Conservation (phyloP, 2,888 invertebrate genomes). For the Anodontia alba region DNA sequence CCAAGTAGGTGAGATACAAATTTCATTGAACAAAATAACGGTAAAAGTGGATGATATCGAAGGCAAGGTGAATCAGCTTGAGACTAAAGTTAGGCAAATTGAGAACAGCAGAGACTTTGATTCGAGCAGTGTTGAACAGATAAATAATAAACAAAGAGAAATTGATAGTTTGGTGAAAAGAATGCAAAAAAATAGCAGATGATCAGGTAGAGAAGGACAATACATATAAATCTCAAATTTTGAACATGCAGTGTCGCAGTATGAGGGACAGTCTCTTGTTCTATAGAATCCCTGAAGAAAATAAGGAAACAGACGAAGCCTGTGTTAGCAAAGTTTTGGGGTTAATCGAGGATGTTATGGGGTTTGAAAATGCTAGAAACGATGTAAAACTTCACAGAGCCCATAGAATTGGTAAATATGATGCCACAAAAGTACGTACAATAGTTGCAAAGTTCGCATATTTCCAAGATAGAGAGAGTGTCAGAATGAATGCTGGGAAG, state of each 20-base stretch:
- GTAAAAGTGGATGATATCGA: background rate
- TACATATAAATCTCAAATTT: background rate
- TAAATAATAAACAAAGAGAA: slow-evolving; percentile 19
- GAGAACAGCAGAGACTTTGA: slow-evolving; percentile 12
- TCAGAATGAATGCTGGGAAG: background rate
- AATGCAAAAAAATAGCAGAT: background rate
- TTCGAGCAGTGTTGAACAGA: background rate
- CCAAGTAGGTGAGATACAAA: slow-evolving; percentile 9
- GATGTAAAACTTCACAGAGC: background rate
- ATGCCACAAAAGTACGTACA: background rate
- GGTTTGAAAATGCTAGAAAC: background rate
- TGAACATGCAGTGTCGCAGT: slow-evolving; percentile 3
- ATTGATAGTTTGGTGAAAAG: background rate
- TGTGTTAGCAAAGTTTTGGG: background rate
- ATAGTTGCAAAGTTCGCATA: background rate
- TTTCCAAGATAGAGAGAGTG: background rate
- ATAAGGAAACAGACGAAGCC: background rate
- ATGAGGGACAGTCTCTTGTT: slow-evolving; percentile 21
- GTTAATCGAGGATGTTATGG: background rate
- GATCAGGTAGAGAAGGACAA: background rate
- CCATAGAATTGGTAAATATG: background rate
- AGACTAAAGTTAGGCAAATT: background rate
- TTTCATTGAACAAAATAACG: background rate
- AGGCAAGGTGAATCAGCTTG: background rate
- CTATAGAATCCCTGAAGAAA: slow-evolving; percentile 15